Base-by-base conservation (phyloP, 2,888 invertebrate genomes). In the Andrena bicolor region DNA sequence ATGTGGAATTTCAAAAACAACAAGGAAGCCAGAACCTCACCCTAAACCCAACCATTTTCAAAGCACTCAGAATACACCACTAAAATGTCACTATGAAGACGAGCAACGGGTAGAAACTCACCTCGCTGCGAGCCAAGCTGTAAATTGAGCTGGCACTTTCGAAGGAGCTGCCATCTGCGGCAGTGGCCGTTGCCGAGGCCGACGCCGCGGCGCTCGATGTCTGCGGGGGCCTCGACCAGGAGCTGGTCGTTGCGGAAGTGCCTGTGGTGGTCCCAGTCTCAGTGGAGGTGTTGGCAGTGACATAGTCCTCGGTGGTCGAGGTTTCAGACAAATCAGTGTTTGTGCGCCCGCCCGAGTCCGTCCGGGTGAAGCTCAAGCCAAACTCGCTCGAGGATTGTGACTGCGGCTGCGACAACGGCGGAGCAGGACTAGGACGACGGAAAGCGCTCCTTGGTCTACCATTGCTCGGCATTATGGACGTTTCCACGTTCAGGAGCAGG, bases 261-360 rank as follows among this genome's bases (percentile, higher is more conserved):
- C 93, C 93, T 56, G 93, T 90, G 32, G 92, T 91, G 94, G 94
- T 93, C 95, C 96, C 90, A 93, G 95, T 94, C 94, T 95, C 96
- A 88, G 92, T 92, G 92, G 95, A 94, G 61, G 94, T 93, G 93
- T 96, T 98, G 92, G 98, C 98, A 89, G 98, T 98, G 86, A 97
- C 96, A 93, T 98, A 98, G 94, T 98, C 98, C 94, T 98, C 98
- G 64, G 97, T 97, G n/a, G 95, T 97, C 80, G 98, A 98, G 90
- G 97, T 97, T 94, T 98, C 98, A n/a, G 97, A 97, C 70, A 97
- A 95, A 92, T 98, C 98, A 49, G 96, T 96, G 60, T 96, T 97
- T 86, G 96, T 96, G 26, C 96, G 95, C 93, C 96, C 96, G 48
- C 96, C 96, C 10, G 97, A 96, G 94, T 97, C 97, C 5, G 96